These are phyloP conservation scores for Globia sparganii DNA, from an alignment of 2,888 invertebrate genomes.

Conservation along the genomic window DNA sequence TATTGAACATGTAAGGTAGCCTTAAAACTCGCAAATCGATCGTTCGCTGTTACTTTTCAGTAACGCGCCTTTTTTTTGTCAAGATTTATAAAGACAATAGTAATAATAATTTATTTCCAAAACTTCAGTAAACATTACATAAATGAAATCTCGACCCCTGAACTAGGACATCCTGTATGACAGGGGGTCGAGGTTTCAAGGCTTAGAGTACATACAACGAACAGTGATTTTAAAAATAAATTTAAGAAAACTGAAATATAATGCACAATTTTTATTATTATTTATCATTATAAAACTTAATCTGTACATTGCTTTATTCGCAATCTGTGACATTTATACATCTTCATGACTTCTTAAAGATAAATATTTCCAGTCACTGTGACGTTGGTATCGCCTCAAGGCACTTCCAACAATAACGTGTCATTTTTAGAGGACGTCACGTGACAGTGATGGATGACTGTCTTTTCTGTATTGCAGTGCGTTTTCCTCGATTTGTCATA, in stretches of 20 bases:
- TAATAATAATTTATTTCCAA: too few relatives aligned
- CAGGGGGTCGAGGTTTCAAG: background rate
- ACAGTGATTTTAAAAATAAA: too few relatives aligned
- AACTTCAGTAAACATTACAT: too few relatives aligned
- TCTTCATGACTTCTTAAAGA: conserved; percentile 10
- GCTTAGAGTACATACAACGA: background rate
- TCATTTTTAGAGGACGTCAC: conserved; percentile 48
- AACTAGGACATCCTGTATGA: background rate
- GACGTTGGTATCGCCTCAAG: conserved; percentile 35
- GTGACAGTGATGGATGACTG: conserved; percentile 49
- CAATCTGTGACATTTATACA: background rate
- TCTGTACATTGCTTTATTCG: background rate
- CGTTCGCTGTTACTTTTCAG: background rate
- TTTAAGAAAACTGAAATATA: too few relatives aligned
- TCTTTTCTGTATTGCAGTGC: conserved; percentile 10
- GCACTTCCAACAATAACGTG: conserved; percentile 44
- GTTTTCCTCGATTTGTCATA: conserved; percentile 16
- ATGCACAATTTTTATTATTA: too few relatives aligned
- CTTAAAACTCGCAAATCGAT: background rate
- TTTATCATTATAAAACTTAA: background rate
- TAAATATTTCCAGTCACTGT: conserved; percentile 34
- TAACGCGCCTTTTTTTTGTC: background rate
- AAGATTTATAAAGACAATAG: background rate
- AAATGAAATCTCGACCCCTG: background rate
- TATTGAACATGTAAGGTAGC: background rate